phyloP scores from a whole-genome alignment of 1,140 invertebrate genomes.

The Sesamia nonagrioides region DNA sequence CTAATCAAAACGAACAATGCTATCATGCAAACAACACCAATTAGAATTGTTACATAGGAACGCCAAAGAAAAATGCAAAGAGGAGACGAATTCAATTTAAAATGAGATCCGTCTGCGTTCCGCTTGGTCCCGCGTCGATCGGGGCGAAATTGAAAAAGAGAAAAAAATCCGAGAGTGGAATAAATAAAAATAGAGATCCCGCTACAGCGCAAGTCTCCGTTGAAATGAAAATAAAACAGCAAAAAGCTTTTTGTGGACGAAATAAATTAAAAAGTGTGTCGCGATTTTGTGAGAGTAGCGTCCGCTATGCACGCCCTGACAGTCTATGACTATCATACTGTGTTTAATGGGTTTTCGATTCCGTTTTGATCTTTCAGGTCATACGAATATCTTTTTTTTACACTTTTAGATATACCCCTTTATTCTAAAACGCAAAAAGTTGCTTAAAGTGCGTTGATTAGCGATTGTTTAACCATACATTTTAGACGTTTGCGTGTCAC shows the following conservation, averaged over 20 bases:
- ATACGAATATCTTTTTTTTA: too few species aligned
- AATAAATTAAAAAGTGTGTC: constrained; percentile 87
- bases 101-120: constrained; percentile 85
- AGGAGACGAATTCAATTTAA: constrained; percentile 84
- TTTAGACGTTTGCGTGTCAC: too few species aligned
- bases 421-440: too few species aligned
- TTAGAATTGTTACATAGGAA: constrained; percentile 80
- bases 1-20: constrained; percentile 74
- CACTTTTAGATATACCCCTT: constrained; percentile 2
- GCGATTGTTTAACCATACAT: too few species aligned
- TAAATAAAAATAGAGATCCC: constrained; percentile 88
- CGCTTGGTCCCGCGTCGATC: constrained; percentile 80
- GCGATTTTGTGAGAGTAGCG: constrained; percentile 78
- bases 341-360: constrained; percentile 36
- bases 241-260: constrained; percentile 86
- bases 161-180: constrained; percentile 76
- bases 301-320: constrained; percentile 2
- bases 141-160: constrained; percentile 85
- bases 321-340: constrained; percentile 43
- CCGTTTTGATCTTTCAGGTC: constrained; percentile 8
- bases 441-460: too few species aligned
- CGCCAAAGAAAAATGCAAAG: constrained; percentile 80
- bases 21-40: constrained; percentile 81
- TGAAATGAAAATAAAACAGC: constrained; percentile 87
- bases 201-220: constrained; percentile 86